Conservation (phyloP, 2,797 vertebrate genomes). For the Hipposideros larvatus region DNA sequence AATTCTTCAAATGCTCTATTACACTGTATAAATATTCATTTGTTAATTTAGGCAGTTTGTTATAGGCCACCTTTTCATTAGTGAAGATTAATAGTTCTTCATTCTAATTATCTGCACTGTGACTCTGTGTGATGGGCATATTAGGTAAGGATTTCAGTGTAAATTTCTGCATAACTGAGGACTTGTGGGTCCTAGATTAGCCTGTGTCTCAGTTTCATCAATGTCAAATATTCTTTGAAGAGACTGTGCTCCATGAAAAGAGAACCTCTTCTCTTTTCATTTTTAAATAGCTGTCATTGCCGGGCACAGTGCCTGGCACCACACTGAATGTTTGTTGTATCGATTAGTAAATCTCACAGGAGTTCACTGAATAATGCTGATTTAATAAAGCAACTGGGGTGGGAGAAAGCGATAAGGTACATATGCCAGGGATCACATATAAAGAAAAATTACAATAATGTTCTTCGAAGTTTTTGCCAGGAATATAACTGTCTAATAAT, state of each 20-base stretch:
- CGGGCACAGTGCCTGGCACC: neutral
- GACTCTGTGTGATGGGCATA: neutral
- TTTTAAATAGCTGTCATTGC: neutral
- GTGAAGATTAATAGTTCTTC: constrained; percentile 30
- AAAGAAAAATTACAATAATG: neutral
- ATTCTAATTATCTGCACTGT: constrained; percentile 24
- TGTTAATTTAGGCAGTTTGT: constrained; percentile 40
- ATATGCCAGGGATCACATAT: neutral
- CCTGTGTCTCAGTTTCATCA: neutral
- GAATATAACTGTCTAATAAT: neutral
- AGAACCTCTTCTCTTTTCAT: neutral
- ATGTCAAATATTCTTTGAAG: neutral
- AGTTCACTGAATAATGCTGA: neutral
- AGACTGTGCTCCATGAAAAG: neutral
- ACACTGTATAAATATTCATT: constrained; percentile 47
- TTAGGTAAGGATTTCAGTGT: neutral
- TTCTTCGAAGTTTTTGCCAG: neutral
- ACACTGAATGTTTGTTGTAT: neutral
- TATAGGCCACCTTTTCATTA: neutral
- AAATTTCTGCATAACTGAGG: neutral
- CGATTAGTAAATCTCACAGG: neutral
- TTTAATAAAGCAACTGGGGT: neutral
- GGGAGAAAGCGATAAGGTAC: neutral
- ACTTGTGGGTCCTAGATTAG: neutral
- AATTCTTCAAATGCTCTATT: constrained; percentile 28